Conservation (phyloP, 1,140 invertebrate genomes). For the Ridgeia piscesae region DNA sequence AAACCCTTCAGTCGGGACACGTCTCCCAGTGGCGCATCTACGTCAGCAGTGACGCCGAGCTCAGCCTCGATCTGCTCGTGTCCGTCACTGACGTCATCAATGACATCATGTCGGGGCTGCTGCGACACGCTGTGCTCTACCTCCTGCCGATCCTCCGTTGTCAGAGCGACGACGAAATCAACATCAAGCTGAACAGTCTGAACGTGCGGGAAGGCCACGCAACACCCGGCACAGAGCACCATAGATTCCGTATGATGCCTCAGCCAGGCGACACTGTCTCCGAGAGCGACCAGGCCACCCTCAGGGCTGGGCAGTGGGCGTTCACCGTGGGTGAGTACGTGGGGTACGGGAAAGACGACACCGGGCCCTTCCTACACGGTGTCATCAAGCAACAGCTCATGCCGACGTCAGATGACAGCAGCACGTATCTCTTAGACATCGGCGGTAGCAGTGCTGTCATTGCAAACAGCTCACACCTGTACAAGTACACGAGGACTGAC, state of each 20-base stretch:
- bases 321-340: conserved; percentile 40
- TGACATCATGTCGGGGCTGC: conserved; percentile 26
- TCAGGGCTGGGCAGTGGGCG: conserved; percentile 33
- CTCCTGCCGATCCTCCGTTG: conserved; percentile 32
- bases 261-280: conserved; percentile 27
- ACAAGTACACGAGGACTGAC: background rate
- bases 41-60: conserved; percentile 13
- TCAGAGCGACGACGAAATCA: conserved; percentile 18
- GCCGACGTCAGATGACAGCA: background rate
- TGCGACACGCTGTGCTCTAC: conserved; percentile 32
- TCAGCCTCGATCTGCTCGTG: conserved; percentile 32
- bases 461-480: background rate
- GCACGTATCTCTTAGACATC: background rate
- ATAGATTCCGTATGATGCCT: conserved; percentile 10
- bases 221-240: conserved; percentile 13
- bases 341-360: conserved; percentile 39
- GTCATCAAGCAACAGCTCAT: background rate
- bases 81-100: conserved; percentile 31
- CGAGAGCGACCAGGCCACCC: conserved; percentile 34
- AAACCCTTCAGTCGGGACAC: conserved; percentile 17
- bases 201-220: conserved; percentile 10
- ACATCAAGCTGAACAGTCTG: background rate
- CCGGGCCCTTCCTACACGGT: conserved; percentile 15
- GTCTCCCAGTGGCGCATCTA: conserved; percentile 28
- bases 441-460: background rate